Evolutionary conservation across 2,113 vertebrate genomes (phyloP).

Genomic region (Sander vitreus): DNA sequence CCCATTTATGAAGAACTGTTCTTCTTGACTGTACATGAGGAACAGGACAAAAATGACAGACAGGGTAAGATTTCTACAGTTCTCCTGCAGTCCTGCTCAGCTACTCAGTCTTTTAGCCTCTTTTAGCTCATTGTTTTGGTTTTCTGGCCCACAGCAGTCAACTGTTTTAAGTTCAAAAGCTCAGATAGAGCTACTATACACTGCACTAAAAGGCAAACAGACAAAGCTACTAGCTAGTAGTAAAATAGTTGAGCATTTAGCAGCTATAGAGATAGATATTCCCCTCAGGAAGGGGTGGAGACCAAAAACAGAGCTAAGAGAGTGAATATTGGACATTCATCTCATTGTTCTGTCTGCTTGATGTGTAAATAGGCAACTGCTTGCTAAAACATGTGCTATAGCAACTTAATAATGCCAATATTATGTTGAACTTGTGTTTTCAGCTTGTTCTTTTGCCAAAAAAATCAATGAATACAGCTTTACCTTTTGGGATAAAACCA

Average conservation of each 20-base stretch:
- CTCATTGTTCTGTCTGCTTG: background rate
- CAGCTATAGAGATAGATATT: background rate
- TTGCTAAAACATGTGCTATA: background rate
- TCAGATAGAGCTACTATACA: too few species aligned
- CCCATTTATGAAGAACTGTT: constrained; percentile 84
- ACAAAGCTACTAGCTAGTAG: too few species aligned
- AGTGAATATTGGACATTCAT: background rate
- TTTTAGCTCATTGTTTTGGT: background rate
- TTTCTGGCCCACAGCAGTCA: background rate
- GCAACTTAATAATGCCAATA: too few species aligned
- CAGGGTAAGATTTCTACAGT: background rate
- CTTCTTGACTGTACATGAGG: constrained; percentile 72
- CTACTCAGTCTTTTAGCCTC: background rate
- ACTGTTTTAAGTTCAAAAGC: background rate
- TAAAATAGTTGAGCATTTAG: background rate
- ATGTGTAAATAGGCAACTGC: background rate
- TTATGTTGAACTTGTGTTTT: background rate
- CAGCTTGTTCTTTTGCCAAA: background rate
- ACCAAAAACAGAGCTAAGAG: background rate
- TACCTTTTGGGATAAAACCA: background rate
- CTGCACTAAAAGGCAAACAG: too few species aligned
- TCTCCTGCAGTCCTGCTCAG: background rate
- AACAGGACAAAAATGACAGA: background rate
- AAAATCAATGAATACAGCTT: background rate
- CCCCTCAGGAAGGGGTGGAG: background rate